Percentiles rank a stretch among this genome's conserved stretches.
Conservation (phyloP, 2,888 invertebrate genomes). For the Cepaea hortensis region DNA sequence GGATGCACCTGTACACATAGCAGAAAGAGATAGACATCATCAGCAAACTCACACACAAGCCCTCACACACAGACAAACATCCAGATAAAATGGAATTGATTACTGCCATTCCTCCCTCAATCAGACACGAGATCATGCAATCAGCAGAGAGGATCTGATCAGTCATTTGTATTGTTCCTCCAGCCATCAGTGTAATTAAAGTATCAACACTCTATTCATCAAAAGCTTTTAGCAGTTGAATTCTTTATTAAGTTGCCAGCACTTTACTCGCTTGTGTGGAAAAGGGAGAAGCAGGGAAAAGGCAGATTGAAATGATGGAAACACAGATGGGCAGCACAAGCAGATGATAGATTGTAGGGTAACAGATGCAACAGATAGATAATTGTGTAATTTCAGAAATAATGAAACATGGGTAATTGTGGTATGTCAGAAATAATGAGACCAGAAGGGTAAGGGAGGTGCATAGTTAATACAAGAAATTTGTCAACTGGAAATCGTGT, state of each 20-base stretch:
- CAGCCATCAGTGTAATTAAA: constrained; percentile 22
- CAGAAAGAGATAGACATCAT: no score
- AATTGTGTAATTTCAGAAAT: background rate
- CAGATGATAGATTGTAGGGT: background rate
- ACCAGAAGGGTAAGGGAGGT: background rate
- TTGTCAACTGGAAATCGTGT: no score
- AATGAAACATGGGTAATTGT: background rate
- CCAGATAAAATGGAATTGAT: background rate
- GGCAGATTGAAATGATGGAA: background rate
- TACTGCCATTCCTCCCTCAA: background rate
- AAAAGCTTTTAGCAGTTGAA: constrained; percentile 35
- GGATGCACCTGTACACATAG: no score
- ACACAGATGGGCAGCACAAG: background rate
- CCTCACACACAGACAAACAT: no score
- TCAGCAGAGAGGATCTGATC: constrained; percentile 1
- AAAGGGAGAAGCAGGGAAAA: background rate
- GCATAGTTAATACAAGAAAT: background rate
- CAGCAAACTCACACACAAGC: no score
- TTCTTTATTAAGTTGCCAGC: constrained; percentile 24
- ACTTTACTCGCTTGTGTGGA: background rate
- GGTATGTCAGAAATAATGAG: background rate
- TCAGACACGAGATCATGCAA: background rate
- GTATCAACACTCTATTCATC: constrained; percentile 4
- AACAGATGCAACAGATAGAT: background rate
- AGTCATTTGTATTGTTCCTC: constrained; percentile 27